Evolutionary conservation across 2,888 invertebrate genomes (phyloP).

Genomic region (Pantelozetes paolii): DNA sequence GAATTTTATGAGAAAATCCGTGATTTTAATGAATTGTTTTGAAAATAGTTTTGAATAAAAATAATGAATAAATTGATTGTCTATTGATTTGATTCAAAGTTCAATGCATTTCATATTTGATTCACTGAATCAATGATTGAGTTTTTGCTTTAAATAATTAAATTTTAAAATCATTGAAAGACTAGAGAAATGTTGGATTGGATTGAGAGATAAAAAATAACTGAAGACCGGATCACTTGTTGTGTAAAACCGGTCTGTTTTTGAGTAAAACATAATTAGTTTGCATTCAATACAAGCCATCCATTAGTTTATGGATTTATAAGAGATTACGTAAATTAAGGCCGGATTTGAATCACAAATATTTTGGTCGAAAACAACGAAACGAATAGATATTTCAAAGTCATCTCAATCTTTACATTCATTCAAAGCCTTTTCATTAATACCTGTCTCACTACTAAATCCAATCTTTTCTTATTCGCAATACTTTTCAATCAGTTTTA

Average conservation of each 20-base stretch:
- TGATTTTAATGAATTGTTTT: too few relatives aligned
- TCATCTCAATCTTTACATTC: too few relatives aligned
- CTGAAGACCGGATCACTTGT: background rate
- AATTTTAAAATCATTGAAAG: too few relatives aligned
- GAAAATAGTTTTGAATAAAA: too few relatives aligned
- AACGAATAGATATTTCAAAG: too few relatives aligned
- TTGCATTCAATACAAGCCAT: background rate
- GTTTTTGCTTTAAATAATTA: too few relatives aligned
- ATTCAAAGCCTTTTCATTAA: too few relatives aligned
- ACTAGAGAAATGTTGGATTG: background rate
- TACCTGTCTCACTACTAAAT: too few relatives aligned
- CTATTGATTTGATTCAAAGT: background rate
- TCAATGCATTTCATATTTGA: background rate
- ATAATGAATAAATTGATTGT: too few relatives aligned
- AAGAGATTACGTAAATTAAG: slow-evolving; percentile 1
- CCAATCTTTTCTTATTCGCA: too few relatives aligned
- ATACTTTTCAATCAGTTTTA: background rate
- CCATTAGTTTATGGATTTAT: background rate
- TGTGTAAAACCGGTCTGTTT: background rate
- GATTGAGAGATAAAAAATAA: background rate
- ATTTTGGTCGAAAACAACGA: slow-evolving; percentile 8
- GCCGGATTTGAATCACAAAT: slow-evolving; percentile 18
- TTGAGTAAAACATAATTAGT: background rate
- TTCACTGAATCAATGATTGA: background rate
- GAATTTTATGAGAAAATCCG: too few relatives aligned